A percentile compares a stretch with the other conserved stretches of the same genome.
These are phyloP conservation scores for Aleadryas rufinucha DNA, from an alignment of 2,113 vertebrate genomes.

Conservation along the genomic window DNA sequence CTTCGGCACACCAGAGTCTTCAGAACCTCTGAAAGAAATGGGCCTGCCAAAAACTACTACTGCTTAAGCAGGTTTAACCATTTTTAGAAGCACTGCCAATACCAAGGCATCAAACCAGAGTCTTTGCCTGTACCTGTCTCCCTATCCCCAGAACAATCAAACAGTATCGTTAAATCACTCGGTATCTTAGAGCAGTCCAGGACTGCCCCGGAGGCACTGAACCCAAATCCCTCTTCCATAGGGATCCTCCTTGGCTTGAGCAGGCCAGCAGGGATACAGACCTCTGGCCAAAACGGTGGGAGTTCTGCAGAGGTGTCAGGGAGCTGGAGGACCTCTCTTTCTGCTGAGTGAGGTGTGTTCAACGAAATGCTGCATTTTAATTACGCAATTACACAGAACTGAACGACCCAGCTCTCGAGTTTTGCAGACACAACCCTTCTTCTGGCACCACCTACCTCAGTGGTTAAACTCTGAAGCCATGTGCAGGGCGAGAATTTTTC, in stretches of 20 bases:
- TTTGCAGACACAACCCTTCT: background rate
- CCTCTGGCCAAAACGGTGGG: background rate
- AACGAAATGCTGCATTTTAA: background rate
- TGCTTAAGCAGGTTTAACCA: background rate
- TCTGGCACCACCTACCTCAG: background rate
- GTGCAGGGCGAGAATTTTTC: background rate
- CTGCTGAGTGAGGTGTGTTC: background rate
- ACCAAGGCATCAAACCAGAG: background rate
- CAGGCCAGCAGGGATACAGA: background rate
- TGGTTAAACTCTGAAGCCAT: background rate
- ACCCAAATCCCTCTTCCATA: background rate
- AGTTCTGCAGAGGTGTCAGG: background rate
- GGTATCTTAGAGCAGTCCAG: background rate
- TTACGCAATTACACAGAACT: background rate
- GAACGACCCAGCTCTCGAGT: background rate
- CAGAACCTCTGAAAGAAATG: background rate
- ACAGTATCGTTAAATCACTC: background rate
- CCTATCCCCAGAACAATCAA: background rate
- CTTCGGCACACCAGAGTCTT: background rate
- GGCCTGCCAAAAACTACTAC: background rate
- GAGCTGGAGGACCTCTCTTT: background rate
- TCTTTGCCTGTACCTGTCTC: constrained; percentile 39
- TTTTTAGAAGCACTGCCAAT: constrained; percentile 36
- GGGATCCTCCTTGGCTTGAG: background rate
- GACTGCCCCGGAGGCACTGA: background rate